Evolutionary conservation across 2,797 vertebrate genomes (phyloP).

Genomic region (Thamnophis elegans): DNA sequence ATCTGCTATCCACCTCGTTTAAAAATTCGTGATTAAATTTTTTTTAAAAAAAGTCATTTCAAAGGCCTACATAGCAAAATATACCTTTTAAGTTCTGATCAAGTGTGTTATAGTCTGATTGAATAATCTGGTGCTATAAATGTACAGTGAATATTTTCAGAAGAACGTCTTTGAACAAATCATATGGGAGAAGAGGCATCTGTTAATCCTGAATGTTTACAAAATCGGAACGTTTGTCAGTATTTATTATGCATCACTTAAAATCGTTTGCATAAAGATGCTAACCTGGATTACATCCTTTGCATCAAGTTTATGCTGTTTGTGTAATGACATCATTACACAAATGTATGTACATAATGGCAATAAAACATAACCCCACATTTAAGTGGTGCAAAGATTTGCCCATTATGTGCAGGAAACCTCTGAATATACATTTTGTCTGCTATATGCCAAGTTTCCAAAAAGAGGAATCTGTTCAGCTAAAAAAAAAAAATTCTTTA

Average conservation of each 20-base stretch:
- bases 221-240: not conserved
- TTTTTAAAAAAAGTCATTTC: not conserved
- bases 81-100: not conserved
- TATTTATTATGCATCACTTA: not conserved
- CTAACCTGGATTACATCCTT: not conserved
- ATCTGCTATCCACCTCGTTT: not conserved
- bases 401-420: not conserved
- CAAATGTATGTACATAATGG: not conserved
- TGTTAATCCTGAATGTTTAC: not conserved
- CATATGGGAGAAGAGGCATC: not conserved
- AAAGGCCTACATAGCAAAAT: not conserved
- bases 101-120: not conserved
- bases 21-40: not conserved
- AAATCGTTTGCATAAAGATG: not conserved
- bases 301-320: not conserved
- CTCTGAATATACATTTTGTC: not conserved
- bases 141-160: not conserved
- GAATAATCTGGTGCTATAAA: not conserved
- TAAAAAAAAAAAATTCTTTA: no score
- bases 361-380: not conserved
- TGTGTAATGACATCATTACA: not conserved
- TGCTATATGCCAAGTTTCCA: not conserved
- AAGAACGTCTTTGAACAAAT: not conserved
- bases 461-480: not conserved
- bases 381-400: not conserved